A percentile compares a stretch with the other conserved stretches of the same genome.
Evolutionary conservation across 2,888 invertebrate genomes (phyloP).

Genomic region (Cenopis cana): DNA sequence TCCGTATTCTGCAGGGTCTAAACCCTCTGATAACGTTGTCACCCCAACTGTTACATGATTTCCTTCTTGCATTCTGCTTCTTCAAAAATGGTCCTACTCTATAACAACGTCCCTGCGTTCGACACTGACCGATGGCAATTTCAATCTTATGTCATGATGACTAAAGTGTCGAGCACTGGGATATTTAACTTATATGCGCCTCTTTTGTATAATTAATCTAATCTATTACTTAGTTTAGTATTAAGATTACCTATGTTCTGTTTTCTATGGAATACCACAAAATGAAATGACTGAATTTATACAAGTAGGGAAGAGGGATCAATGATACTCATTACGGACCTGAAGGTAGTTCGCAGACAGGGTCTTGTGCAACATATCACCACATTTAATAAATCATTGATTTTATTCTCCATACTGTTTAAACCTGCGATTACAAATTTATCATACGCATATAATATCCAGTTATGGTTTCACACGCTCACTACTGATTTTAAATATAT

Average conservation of each 20-base stretch:
- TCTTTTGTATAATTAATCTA: slow-evolving; percentile 10
- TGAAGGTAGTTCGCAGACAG: slow-evolving; percentile 71
- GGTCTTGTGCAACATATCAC: slow-evolving; percentile 79
- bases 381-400: slow-evolving; percentile 48
- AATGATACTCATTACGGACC: slow-evolving; percentile 68
- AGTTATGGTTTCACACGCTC: slow-evolving; percentile 16
- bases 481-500: slow-evolving; percentile 32
- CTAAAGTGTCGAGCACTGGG: too few species aligned
- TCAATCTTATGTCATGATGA: too few species aligned
- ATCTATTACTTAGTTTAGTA: slow-evolving; percentile 10
- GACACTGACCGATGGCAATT: too few species aligned
- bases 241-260: slow-evolving; percentile 14
- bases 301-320: slow-evolving; percentile 68
- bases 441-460: slow-evolving; percentile 11
- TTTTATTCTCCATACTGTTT: slow-evolving; percentile 20
- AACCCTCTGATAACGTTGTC: too few species aligned
- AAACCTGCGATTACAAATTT: slow-evolving; percentile 20
- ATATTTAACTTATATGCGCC: not conserved
- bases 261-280: slow-evolving; percentile 21
- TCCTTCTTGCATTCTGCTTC: too few species aligned
- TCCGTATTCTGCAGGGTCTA: too few species aligned
- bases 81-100: too few species aligned
- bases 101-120: too few species aligned
- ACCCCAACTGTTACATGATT: too few species aligned
- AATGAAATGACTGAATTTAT: slow-evolving; percentile 66